phyloP scores from a whole-genome alignment of 2,113 vertebrate species.

The Halichoeres trimaculatus region DNA sequence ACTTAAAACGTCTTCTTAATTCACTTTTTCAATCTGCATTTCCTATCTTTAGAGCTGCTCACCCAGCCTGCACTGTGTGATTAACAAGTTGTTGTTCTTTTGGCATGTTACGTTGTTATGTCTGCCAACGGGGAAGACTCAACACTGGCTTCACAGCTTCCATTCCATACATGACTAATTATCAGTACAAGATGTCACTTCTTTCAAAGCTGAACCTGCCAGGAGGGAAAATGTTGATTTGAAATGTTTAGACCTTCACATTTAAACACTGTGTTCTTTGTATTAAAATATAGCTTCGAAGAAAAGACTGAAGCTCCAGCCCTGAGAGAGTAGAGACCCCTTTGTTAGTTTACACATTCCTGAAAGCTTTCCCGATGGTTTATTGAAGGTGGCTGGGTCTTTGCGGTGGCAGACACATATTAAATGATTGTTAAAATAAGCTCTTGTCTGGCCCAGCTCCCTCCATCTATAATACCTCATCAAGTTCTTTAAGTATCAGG shows the following conservation, averaged over 20 bases:
- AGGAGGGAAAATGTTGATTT: slow-evolving; percentile 32
- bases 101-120: slow-evolving; percentile 17
- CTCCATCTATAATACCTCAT: slow-evolving; percentile 40
- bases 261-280: slow-evolving; percentile 20
- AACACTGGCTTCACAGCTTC: slow-evolving; percentile 2
- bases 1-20: not conserved
- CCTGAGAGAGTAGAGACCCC: slow-evolving; percentile 36
- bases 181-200: slow-evolving; percentile 4
- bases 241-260: slow-evolving; percentile 11
- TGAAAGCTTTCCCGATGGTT: slow-evolving; percentile 64
- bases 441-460: slow-evolving; percentile 38
- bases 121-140: slow-evolving; percentile 28
- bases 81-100: slow-evolving; percentile 42
- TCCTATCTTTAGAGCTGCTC: slow-evolving; percentile 13
- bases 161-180: slow-evolving; percentile 20
- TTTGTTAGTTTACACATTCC: slow-evolving; percentile 76
- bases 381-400: slow-evolving; percentile 62
- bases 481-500: slow-evolving; percentile 44
- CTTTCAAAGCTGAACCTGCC: slow-evolving; percentile 34
- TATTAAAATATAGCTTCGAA: slow-evolving; percentile 26
- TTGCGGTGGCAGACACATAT: slow-evolving; percentile 64
- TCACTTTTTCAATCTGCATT: not conserved
- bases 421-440: slow-evolving; percentile 76
- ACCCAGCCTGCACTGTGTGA: slow-evolving; percentile 4
- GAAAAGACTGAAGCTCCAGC: slow-evolving; percentile 14